Evolutionary conservation across 2,113 vertebrate species (phyloP).

Genomic region (Dunckerocampus dactyliophorus): DNA sequence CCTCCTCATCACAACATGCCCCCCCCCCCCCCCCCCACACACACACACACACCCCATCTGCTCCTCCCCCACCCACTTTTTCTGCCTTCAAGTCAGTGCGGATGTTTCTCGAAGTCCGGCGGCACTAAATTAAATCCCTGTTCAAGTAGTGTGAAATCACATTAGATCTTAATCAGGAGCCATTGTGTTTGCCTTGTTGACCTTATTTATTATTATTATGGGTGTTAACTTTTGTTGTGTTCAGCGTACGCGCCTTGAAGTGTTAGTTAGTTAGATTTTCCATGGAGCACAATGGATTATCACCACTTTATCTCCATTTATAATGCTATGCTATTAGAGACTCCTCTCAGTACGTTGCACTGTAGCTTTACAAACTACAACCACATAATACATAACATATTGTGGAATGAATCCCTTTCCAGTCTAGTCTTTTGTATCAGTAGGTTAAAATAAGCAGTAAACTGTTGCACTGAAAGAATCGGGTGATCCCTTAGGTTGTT

Average conservation of each 20-base stretch:
- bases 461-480: too few species aligned
- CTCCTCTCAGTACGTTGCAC: too few species aligned
- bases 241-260: background rate
- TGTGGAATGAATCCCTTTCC: too few species aligned
- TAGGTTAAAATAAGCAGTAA: too few species aligned
- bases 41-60: too few species aligned
- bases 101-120: slow-evolving; percentile 54
- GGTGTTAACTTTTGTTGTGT: slow-evolving; percentile 16
- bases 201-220: slow-evolving; percentile 13
- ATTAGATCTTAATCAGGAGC: slow-evolving; percentile 66
- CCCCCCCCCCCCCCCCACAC: background rate
- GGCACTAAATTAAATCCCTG: slow-evolving; percentile 58
- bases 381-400: too few species aligned
- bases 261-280: background rate
- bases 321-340: too few species aligned
- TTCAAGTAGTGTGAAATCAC: slow-evolving; percentile 65
- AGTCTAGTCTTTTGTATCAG: too few species aligned
- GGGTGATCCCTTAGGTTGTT: too few species aligned
- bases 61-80: slow-evolving; percentile 8
- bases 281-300: background rate
- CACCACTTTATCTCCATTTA: background rate
- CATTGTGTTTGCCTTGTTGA: slow-evolving; percentile 49
- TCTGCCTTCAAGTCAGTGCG: slow-evolving; percentile 37
- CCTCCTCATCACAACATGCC: slow-evolving; percentile 1
- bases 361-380: too few species aligned